Base-by-base conservation (phyloP, 1,140 invertebrate genomes). In the Periplaneta americana region DNA sequence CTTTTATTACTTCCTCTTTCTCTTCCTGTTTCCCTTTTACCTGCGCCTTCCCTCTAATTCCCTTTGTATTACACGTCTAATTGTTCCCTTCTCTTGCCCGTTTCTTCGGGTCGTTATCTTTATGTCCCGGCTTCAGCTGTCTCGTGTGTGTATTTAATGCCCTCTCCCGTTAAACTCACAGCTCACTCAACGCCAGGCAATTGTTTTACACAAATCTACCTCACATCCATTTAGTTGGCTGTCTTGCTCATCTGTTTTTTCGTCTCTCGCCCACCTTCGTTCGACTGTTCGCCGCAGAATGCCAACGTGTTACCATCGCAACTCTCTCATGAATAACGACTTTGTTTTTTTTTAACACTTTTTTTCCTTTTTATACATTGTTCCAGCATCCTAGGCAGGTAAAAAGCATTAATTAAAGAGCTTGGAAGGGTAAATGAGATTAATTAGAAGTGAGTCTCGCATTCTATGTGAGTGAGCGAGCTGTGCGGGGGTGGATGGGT, bases 381-480 rank as follows among this genome's bases (percentile, higher is more conserved):
- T 78, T 78, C 76, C 34, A 78, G 48, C 48, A 66, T 66, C 22
- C 48, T 74, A 81, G 48, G 81, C 81, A 81, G 81, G 81, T 81
- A 81, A 81, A 81, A 81, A 81, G 81, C 81, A 81, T 81, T 81
- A 81, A 81, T 81, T 81, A 81, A 81, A 81, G 81, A 39, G 81
- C 80, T 28, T 37, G 37, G 18, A 80, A 13, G 37, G 36, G 34
- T 81, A 78, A 81, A 81, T 81, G 81, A 77, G 75, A 81, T 81
- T 81, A 81, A 81, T 81, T 81, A 81, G 79, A 80, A 76, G 80
- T 81, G 75, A 77, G 80, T 77, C 39, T 13, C 35, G 77, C 75
- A 81, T 77, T 76, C 35, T 81, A 33, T 75, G 79, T 31, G 37
- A 39, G n/a, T 39, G 31, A 57, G 33, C 48, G 79, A 35, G n/a